Percentiles rank a stretch among this genome's conserved stretches.
Evolutionary conservation across 2,797 vertebrate genomes (phyloP).

Genomic region (Neosalanx taihuensis): DNA sequence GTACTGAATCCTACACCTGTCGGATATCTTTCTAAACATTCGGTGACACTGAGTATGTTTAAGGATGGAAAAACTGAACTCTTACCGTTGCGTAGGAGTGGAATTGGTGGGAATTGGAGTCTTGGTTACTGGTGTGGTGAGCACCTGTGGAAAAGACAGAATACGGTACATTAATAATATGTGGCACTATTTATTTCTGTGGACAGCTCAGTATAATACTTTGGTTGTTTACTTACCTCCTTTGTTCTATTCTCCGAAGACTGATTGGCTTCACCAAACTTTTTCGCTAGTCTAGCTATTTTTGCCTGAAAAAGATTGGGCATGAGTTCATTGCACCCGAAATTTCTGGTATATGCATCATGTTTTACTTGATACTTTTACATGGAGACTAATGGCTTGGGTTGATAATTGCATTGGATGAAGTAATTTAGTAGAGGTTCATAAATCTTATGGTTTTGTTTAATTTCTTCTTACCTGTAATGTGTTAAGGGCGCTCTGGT

Average conservation of each 20-base stretch:
- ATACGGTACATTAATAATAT: constrained; percentile 27
- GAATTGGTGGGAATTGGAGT: constrained; percentile 35
- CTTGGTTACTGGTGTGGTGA: constrained; percentile 41
- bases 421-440: too few relatives aligned
- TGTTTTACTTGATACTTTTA: too few relatives aligned
- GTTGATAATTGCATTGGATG: too few relatives aligned
- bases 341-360: not conserved
- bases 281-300: constrained; percentile 88
- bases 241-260: constrained; percentile 90
- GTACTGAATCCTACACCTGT: too few relatives aligned
- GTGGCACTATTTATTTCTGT: not conserved
- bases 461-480: constrained; percentile 65
- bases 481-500: constrained; percentile 78
- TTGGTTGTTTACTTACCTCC: constrained; percentile 58
- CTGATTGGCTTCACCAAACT: constrained; percentile 88
- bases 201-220: not conserved
- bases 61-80: not conserved
- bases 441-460: not conserved
- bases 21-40: not conserved
- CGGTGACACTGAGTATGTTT: not conserved
- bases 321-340: not conserved
- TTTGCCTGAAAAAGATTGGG: constrained; percentile 78
- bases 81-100: constrained; percentile 66
- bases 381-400: too few relatives aligned
- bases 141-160: not conserved